Conservation (phyloP, 2,888 invertebrate species). For the Doris montereyensis region DNA sequence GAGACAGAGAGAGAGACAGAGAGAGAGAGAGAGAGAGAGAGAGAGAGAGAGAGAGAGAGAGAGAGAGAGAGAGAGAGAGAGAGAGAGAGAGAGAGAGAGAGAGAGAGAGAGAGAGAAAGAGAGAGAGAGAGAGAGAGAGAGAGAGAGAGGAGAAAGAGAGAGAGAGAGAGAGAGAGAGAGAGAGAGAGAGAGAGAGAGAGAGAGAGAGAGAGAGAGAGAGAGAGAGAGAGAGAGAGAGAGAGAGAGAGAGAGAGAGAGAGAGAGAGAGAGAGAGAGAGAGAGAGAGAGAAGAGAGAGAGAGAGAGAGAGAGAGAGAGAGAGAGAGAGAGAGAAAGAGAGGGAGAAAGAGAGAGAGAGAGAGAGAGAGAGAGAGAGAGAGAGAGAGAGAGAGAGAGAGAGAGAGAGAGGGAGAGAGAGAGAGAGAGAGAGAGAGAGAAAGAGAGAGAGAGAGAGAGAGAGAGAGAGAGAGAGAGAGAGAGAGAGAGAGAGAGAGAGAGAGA, state of each 20-base stretch:
- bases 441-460: too few relatives aligned
- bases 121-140: not conserved
- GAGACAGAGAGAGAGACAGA: too few relatives aligned
- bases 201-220: constrained; percentile 7
- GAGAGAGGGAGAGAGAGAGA: too few relatives aligned
- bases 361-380: too few relatives aligned
- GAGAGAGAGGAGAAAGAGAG: not conserved
- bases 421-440: too few relatives aligned
- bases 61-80: too few relatives aligned
- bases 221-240: not conserved
- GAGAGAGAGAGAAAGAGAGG: constrained; percentile 36
- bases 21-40: too few relatives aligned
- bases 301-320: constrained; percentile 40
- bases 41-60: too few relatives aligned
- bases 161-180: not conserved
- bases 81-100: not conserved
- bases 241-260: not conserved
- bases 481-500: too few relatives aligned
- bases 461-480: too few relatives aligned
- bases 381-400: too few relatives aligned
- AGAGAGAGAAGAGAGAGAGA: constrained; percentile 42
- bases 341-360: too few relatives aligned
- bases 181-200: constrained; percentile 15
- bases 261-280: constrained; percentile 24
- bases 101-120: not conserved